Conservation (phyloP, 2,113 vertebrate genomes). For the Dolichotis patagonum region DNA sequence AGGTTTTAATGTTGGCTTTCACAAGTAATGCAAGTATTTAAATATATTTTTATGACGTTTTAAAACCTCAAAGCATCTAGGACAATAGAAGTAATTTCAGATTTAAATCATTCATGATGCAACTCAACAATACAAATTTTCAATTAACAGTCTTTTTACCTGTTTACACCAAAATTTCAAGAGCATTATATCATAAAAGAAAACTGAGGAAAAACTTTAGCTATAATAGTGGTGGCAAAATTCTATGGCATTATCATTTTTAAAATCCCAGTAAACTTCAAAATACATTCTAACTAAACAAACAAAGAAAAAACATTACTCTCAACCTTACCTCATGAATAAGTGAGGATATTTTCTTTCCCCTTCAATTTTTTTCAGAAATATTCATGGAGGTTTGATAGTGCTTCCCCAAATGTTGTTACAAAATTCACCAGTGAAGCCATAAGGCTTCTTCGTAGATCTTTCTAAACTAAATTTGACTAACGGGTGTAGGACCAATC, state of each 20-base stretch:
- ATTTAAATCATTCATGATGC: background rate
- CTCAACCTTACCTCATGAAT: background rate
- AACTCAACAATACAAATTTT: background rate
- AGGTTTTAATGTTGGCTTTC: background rate
- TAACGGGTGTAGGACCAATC: background rate
- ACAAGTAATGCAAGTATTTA: slow-evolving; percentile 5
- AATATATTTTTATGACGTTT: background rate
- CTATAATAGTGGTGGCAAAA: background rate
- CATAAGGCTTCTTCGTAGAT: background rate
- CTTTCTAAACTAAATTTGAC: background rate
- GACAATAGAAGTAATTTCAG: background rate
- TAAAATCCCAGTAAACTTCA: background rate
- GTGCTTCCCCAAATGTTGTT: background rate
- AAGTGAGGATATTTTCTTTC: background rate
- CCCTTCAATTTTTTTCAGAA: slow-evolving; percentile 6
- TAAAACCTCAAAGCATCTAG: background rate
- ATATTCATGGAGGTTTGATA: background rate
- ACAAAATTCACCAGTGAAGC: background rate
- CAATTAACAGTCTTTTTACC: background rate
- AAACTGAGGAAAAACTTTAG: background rate
- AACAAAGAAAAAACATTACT: background rate
- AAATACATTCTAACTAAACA: slow-evolving; percentile 22
- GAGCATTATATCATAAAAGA: background rate
- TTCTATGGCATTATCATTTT: background rate
- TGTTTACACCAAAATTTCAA: background rate